Conservation (phyloP, 1,140 invertebrate genomes). For the Zophobas morio region DNA sequence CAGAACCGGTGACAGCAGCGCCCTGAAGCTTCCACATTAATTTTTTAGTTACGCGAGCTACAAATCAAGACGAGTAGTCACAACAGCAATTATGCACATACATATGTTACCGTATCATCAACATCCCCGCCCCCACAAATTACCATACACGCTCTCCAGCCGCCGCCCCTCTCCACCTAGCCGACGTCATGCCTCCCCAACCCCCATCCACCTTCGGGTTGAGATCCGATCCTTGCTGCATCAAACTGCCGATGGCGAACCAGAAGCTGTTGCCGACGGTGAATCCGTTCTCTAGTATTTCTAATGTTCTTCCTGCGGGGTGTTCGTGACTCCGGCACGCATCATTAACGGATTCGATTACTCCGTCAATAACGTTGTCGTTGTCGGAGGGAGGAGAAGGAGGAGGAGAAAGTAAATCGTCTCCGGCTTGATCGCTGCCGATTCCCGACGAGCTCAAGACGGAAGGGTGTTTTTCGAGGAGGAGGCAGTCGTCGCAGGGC, state of each 20-base stretch:
- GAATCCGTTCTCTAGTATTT: constrained; percentile 80
- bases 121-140: too few relatives aligned
- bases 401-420: constrained; percentile 27
- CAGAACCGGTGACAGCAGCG: too few relatives aligned
- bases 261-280: constrained; percentile 88
- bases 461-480: constrained; percentile 54
- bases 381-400: neutral
- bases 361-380: constrained; percentile 50
- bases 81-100: too few relatives aligned
- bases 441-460: constrained; percentile 56
- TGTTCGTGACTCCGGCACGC: constrained; percentile 49
- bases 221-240: constrained; percentile 94
- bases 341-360: constrained; percentile 54
- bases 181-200: neutral
- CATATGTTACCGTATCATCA: too few relatives aligned
- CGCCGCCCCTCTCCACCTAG: neutral
- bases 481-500: constrained; percentile 69
- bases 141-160: too few relatives aligned
- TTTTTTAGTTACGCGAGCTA: too few relatives aligned
- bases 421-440: constrained; percentile 53
- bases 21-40: too few relatives aligned
- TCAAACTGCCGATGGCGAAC: constrained; percentile 94
- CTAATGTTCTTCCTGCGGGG: constrained; percentile 54
- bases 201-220: constrained; percentile 80
- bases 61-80: too few relatives aligned